These are phyloP conservation scores for Cacoxenus indagator DNA, from an alignment of 2,888 invertebrate genomes.

Conservation along the genomic window DNA sequence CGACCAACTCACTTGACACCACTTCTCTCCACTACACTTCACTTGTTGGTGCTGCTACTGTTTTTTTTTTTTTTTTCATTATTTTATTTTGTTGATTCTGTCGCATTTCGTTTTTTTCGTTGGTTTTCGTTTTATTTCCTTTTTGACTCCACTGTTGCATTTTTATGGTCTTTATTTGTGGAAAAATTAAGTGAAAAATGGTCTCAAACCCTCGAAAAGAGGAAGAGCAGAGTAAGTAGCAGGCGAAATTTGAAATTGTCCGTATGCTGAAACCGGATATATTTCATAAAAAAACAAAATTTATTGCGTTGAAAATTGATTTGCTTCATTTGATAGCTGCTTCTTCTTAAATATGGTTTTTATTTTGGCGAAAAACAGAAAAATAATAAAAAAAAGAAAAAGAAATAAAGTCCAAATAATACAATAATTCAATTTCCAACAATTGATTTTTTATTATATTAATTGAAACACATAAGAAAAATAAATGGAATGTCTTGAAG, in stretches of 20 bases:
- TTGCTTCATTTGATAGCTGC: background rate
- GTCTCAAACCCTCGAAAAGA: background rate
- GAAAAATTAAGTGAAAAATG: background rate
- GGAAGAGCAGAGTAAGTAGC: background rate
- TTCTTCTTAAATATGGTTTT: background rate
- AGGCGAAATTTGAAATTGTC: background rate
- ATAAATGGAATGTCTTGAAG: too few species aligned
- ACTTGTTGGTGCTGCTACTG: background rate
- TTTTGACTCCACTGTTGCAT: background rate
- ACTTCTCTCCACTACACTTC: background rate
- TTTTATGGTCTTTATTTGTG: slow-evolving; percentile 12
- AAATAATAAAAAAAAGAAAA: background rate
- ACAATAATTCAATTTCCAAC: too few species aligned
- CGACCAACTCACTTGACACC: background rate
- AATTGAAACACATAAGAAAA: too few species aligned
- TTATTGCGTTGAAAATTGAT: slow-evolving; percentile 18
- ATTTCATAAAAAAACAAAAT: background rate
- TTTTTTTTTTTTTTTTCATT: background rate
- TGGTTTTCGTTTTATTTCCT: background rate
- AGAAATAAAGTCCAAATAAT: too few species aligned
- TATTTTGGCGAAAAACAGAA: background rate
- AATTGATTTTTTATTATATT: too few species aligned
- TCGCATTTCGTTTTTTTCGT: background rate
- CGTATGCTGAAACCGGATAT: background rate
- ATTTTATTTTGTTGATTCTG: background rate